Base-by-base conservation (phyloP, 2,888 invertebrate species). In the Lymantria dispar region DNA sequence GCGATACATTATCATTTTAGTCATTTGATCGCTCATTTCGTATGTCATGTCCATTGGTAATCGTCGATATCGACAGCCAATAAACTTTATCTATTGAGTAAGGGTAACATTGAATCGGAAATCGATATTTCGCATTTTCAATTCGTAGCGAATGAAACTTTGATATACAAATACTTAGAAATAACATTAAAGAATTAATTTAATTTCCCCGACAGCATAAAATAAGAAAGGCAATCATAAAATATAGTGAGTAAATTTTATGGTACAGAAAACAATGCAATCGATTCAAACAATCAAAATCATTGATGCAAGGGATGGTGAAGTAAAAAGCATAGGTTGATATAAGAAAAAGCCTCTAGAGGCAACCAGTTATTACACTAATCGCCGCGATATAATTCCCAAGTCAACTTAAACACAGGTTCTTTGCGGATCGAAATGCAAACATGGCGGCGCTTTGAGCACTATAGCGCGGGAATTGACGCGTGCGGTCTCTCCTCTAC, bases 341-440 rank as follows among this genome's bases (percentile, higher is more conserved):
- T 86, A 85, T 79, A 82, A 85, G 83, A 89, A 87, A 88, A 87
- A 85, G 80, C 73, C 74, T 73, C 70, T 72, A 78, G 77, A 80
- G 72, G 83, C 85, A 88, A 88, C 89, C 90, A 88, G 91, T 91
- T 90, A 91, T 91, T 91, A 91, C 89, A 84, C 91, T 92, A 92
- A 91, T 92, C 90, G 90, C 83, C 78, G 81, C 85, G 87, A 91
- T 91, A 92, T 91, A 90, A 91, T 91, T 91, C 89, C 86, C 81
- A 78, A 89, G 88, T 90, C 87, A 89, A 89, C 87, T 87, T 92
- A 91, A 92, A 91, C 91, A 91, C 91, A 89, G 91, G 91, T 90
- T 86, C 85, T 79, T 85, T 84, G 87, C 85, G 80, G 85, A 87
- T 86, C 87, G 91, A 87, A 91, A 91, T 85, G 89, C 91, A 92